Evolutionary conservation across 2,797 vertebrate species (phyloP).

Genomic region (Sebastes vulpes): DNA sequence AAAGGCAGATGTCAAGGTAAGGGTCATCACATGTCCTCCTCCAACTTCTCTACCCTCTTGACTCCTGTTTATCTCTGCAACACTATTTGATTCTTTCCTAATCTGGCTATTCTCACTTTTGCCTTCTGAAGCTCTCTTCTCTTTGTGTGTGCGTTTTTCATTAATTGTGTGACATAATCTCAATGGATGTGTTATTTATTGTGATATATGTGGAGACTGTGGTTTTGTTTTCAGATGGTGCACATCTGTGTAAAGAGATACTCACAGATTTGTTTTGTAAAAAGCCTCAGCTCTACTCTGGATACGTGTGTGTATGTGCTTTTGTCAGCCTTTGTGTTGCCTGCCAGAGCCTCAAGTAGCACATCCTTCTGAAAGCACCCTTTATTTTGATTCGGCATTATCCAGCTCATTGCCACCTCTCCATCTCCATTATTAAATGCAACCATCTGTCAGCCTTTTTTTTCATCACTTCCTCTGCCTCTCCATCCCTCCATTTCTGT

Average conservation of each 20-base stretch:
- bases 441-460: constrained; percentile 64
- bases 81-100: background rate
- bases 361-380: constrained; percentile 27
- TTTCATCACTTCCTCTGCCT: constrained; percentile 34
- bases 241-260: background rate
- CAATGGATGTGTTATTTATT: background rate
- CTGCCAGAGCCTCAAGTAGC: constrained; percentile 15
- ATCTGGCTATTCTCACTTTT: background rate
- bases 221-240: background rate
- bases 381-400: constrained; percentile 47
- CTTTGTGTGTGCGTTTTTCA: background rate
- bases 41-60: background rate
- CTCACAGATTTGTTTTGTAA: background rate
- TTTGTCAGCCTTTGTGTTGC: constrained; percentile 10
- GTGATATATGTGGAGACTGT: background rate
- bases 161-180: background rate
- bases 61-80: background rate
- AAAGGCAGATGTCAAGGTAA: constrained; percentile 90
- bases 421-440: constrained; percentile 57
- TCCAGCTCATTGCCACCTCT: constrained; percentile 55
- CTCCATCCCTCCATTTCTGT: constrained; percentile 24
- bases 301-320: background rate
- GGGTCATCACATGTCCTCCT: constrained; percentile 11
- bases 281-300: background rate
- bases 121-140: background rate